phyloP scores from a whole-genome alignment of 1,140 invertebrate species.

The Leptestheria dahalacensis region DNA sequence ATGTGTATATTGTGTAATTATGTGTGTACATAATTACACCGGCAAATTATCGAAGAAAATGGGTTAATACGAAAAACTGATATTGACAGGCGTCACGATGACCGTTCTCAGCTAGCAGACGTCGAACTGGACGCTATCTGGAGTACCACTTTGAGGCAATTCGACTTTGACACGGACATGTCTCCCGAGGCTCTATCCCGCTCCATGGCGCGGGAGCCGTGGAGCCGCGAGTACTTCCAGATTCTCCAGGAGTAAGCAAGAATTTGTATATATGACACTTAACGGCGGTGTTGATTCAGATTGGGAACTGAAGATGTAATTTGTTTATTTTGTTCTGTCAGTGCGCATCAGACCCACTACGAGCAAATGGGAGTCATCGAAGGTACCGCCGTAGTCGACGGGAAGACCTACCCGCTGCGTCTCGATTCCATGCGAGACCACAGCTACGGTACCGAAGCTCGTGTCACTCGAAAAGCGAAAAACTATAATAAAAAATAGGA shows the following conservation, averaged over 20 bases:
- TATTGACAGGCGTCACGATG: slow-evolving; percentile 7
- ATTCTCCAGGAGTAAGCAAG: slow-evolving; percentile 39
- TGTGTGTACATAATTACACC: too few species aligned
- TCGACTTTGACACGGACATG: slow-evolving; percentile 50
- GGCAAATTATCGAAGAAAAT: too few species aligned
- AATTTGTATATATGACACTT: slow-evolving; percentile 7
- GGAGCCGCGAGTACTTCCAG: slow-evolving; percentile 47
- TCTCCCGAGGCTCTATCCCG: slow-evolving; percentile 38
- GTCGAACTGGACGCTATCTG: slow-evolving; percentile 28
- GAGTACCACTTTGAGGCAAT: slow-evolving; percentile 29
- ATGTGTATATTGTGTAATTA: too few species aligned
- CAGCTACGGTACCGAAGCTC: slow-evolving; percentile 54
- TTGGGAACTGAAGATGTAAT: too few species aligned
- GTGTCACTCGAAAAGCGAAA: too few species aligned
- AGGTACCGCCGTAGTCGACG: slow-evolving; percentile 36
- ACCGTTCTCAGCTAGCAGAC: slow-evolving; percentile 17
- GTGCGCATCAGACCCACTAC: slow-evolving; percentile 54
- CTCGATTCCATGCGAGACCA: slow-evolving; percentile 44
- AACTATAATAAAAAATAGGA: too few species aligned
- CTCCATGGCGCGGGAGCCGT: slow-evolving; percentile 44
- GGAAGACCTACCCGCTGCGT: slow-evolving; percentile 29
- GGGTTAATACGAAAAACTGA: background rate
- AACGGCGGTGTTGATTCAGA: too few species aligned
- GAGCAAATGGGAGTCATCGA: slow-evolving; percentile 46
- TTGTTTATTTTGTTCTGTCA: slow-evolving; percentile 27